phyloP scores from a whole-genome alignment of 2,888 invertebrate species.

The Amaurobius ferox region DNA sequence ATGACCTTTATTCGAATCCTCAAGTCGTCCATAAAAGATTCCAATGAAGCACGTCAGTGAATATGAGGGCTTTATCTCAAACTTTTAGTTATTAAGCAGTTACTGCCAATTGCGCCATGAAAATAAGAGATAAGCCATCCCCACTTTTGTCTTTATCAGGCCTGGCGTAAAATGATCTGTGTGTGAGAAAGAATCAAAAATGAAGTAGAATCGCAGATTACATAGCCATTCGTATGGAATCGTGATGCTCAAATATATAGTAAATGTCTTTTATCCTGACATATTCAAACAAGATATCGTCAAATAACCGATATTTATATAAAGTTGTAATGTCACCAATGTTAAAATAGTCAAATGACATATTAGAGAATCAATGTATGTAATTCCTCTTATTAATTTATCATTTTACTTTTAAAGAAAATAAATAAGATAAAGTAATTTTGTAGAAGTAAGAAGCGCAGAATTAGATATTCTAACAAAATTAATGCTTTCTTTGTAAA shows the following conservation, averaged over 20 bases:
- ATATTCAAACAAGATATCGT: not conserved
- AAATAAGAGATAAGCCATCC: conserved; percentile 28
- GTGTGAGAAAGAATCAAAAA: conserved; percentile 24
- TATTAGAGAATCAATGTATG: not conserved
- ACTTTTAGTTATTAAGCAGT: conserved; percentile 34
- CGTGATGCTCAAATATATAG: not conserved
- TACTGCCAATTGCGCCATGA: conserved; percentile 16
- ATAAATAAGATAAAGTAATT: no score
- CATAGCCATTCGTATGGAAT: not conserved
- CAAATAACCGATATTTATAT: not conserved
- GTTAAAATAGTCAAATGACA: not conserved
- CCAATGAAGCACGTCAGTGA: conserved; percentile 24
- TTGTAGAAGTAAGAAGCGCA: no score
- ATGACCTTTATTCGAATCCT: not conserved
- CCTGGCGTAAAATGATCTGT: conserved; percentile 18
- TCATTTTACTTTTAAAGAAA: no score
- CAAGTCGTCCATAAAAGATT: conserved; percentile 26
- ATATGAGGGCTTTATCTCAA: conserved; percentile 31
- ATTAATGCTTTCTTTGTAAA: no score
- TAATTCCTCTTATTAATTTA: no score
- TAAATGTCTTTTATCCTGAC: not conserved
- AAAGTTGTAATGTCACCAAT: not conserved
- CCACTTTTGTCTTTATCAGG: conserved; percentile 27
- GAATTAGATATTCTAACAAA: no score
- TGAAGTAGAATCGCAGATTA: conserved; percentile 32